phyloP scores from a whole-genome alignment of 2,113 vertebrate genomes.

The Scatophagus argus region DNA sequence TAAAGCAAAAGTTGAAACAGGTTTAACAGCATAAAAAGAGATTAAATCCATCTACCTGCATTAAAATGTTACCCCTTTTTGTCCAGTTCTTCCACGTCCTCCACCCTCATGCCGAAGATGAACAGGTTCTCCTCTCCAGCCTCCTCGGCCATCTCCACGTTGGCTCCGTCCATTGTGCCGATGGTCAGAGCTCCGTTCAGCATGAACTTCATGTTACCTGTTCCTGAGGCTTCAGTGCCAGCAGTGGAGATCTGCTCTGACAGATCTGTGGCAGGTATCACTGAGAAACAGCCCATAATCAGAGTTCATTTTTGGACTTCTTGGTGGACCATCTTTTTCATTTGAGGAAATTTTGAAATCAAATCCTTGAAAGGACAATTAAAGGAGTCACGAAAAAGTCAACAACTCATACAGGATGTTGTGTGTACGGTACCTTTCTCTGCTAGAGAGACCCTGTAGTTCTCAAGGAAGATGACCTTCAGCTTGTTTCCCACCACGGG shows the following conservation, averaged over 20 bases:
- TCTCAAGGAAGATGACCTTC: conserved; percentile 96
- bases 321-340: no score
- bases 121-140: conserved; percentile 96
- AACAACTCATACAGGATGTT: not conserved
- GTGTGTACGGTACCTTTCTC: conserved; percentile 89
- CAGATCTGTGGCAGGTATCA: conserved; percentile 95
- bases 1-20: not conserved
- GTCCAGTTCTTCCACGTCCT: conserved; percentile 91
- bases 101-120: conserved; percentile 96
- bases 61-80: conserved; percentile 84
- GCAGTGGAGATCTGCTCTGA: conserved; percentile 98
- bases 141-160: conserved; percentile 98
- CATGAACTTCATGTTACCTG: conserved; percentile 99
- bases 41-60: not conserved
- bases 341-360: no score
- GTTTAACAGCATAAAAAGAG: not conserved
- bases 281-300: conserved; percentile 80
- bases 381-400: no score
- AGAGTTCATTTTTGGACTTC: not conserved
- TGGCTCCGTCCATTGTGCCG: conserved; percentile 98
- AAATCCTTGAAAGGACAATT: no score
- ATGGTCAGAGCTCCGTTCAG: conserved; percentile 97
- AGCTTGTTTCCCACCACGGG: conserved; percentile 90
- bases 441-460: conserved; percentile 96
- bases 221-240: conserved; percentile 95